These are phyloP conservation scores for Centropristis striata DNA, from an alignment of 2,113 vertebrate genomes.

Conservation along the genomic window DNA sequence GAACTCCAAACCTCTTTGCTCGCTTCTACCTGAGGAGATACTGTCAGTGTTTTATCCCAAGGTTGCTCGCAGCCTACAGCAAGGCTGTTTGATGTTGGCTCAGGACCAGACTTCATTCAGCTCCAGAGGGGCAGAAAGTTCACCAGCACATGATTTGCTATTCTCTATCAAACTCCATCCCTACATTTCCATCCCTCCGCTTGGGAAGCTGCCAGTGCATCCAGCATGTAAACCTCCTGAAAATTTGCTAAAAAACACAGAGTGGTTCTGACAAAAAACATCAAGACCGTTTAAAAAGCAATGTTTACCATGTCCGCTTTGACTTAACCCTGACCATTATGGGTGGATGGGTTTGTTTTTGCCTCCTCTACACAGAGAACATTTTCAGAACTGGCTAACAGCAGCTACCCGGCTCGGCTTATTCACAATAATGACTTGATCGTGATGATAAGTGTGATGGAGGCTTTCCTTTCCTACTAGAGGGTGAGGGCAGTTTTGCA, in stretches of 20 bases:
- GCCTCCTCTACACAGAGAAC: slow-evolving; percentile 5
- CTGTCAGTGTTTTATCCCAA: slow-evolving; percentile 67
- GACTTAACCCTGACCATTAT: not conserved
- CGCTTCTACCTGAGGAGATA: slow-evolving; percentile 60
- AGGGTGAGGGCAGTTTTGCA: slow-evolving; percentile 16
- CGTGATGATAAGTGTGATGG: slow-evolving; percentile 35
- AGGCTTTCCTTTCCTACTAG: slow-evolving; percentile 25
- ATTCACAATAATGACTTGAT: slow-evolving; percentile 45
- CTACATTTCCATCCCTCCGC: slow-evolving; percentile 34
- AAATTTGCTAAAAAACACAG: slow-evolving; percentile 10
- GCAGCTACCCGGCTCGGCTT: not conserved
- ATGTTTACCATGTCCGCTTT: slow-evolving; percentile 28
- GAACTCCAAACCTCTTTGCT: slow-evolving; percentile 59
- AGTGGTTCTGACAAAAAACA: not conserved
- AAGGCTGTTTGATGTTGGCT: slow-evolving; percentile 78
- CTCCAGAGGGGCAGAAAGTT: slow-evolving; percentile 71
- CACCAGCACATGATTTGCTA: slow-evolving; percentile 74
- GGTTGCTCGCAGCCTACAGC: slow-evolving; percentile 71
- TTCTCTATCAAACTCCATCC: slow-evolving; percentile 72
- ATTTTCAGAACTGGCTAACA: slow-evolving; percentile 18
- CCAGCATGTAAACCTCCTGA: slow-evolving; percentile 24
- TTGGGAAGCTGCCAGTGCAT: slow-evolving; percentile 39
- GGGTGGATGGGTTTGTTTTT: not conserved
- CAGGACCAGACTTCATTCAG: slow-evolving; percentile 60
- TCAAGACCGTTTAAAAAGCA: slow-evolving; percentile 1